Evolutionary conservation across 2,888 invertebrate species (phyloP).

Genomic region (Agapetus fuscipes): DNA sequence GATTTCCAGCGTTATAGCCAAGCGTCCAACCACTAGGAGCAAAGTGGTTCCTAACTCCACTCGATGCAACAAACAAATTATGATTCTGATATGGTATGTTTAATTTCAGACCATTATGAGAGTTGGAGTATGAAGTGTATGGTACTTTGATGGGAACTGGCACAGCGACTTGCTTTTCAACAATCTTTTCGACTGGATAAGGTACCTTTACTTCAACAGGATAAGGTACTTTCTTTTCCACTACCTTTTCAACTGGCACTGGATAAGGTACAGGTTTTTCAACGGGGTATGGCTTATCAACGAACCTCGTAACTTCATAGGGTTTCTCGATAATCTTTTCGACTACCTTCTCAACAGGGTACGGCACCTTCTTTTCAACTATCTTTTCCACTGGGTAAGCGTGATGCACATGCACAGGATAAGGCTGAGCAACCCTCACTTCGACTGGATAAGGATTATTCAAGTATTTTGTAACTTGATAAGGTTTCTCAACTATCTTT

Average conservation of each 20-base stretch:
- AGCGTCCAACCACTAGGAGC: conserved; percentile 4
- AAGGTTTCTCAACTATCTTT: conserved; percentile 36
- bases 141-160: conserved; percentile 35
- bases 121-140: conserved; percentile 27
- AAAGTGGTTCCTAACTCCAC: conserved; percentile 13
- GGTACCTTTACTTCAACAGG: conserved; percentile 31
- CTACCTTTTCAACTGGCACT: conserved; percentile 38
- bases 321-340: conserved; percentile 46
- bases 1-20: conserved; percentile 4
- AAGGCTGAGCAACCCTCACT: conserved; percentile 42
- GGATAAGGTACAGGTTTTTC: conserved; percentile 49
- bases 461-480: conserved; percentile 33
- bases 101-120: too few relatives aligned
- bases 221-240: conserved; percentile 39
- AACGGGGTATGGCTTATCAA: conserved; percentile 43
- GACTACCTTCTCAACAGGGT: conserved; percentile 32
- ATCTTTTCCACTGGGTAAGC: conserved; percentile 28
- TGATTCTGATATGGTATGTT: conserved; percentile 23
- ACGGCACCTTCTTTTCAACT: conserved; percentile 48
- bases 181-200: conserved; percentile 29
- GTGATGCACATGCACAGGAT: conserved; percentile 32
- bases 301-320: conserved; percentile 38
- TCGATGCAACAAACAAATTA: background rate
- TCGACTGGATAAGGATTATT: conserved; percentile 43
- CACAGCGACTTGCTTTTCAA: conserved; percentile 40